Percentiles rank a stretch among this genome's conserved stretches.
Evolutionary conservation across 37 sponge, comb jelly and placozoan species (phyloP).

Genomic region (Spongilla lacustris): DNA sequence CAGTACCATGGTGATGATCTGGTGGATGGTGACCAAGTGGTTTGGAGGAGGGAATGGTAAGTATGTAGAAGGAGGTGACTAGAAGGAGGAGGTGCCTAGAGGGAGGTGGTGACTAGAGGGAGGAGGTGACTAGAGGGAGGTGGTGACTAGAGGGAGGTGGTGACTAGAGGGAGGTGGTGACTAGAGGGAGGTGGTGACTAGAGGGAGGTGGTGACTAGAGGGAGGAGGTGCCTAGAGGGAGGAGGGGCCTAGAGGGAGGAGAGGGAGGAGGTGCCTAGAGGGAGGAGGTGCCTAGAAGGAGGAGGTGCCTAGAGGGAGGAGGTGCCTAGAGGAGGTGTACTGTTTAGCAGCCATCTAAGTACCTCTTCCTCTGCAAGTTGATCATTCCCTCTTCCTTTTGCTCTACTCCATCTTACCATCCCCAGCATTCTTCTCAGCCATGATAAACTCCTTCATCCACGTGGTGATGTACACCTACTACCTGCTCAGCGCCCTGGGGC

Average conservation of each 20-base stretch:
- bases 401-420: neutral
- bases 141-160: neutral
- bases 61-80: neutral
- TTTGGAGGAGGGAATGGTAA: too few relatives aligned
- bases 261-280: conserved; percentile 3
- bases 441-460: conserved; percentile 65
- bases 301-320: too few relatives aligned
- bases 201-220: neutral
- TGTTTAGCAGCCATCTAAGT: too few relatives aligned
- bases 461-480: conserved; percentile 81
- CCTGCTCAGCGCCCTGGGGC: conserved; percentile 52
- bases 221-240: neutral
- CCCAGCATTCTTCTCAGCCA: conserved; percentile 64
- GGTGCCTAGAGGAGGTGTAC: too few relatives aligned
- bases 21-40: neutral
- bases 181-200: too few relatives aligned
- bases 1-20: conserved; percentile 57
- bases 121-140: neutral
- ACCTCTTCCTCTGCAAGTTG: conserved; percentile 9
- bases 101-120: neutral
- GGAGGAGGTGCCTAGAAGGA: too few relatives aligned
- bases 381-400: too few relatives aligned
- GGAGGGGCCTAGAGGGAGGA: neutral
- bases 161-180: neutral
- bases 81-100: neutral